Evolutionary conservation across 2,797 vertebrate species (phyloP), one percentile per base, ranked within the genome.

Genomic region (Oreochromis mossambicus): DNA sequence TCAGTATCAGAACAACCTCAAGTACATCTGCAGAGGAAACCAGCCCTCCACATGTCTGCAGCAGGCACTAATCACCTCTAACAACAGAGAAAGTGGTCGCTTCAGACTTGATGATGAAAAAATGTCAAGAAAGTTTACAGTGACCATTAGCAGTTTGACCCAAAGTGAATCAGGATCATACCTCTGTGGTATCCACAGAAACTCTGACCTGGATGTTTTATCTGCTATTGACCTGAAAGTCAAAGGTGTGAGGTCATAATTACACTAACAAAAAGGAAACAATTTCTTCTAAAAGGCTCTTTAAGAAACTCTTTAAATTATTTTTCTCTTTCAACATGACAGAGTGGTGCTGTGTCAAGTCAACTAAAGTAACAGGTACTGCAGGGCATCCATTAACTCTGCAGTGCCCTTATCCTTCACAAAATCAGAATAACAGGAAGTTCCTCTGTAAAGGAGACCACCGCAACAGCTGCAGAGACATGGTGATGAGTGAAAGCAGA

Each of bases 21-120:
- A 94, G 58, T 94, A 89, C 83, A 13, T 95, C 73, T 95, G 92
- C 87, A 89, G 43, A 80, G 88, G 90, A 54, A 86, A 32, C 1
- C 81, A 1, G 21, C 29, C 83, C 14, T 91, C 82, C 46, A 21
- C 29, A 4, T 87, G 90, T 73, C 56, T 79, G 82, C 50, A 70
- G 70, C 29, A 63, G 55, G 87, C 83, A 1, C 1, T 77, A 0
- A 6, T 87, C 63, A 81, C 12, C 4, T 70, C 83, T 29, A 1
- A 80, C 4, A 26, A 0, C 2, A 14, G 1, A 2, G 10, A 6
- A 11, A 68, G 24, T 0, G 19, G 32, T 66, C 75, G 4, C 5
- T 89, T 91, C 87, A 86, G 2, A 8, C 36, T 93, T 1, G n/a
- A 26, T 41, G 86, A 92, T 14, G 54, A 92, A 24, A 56, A 2